A percentile compares a stretch with the other conserved stretches of the same genome.
Evolutionary conservation across 2,113 vertebrate species (phyloP).

Genomic region (Dinomys branickii): DNA sequence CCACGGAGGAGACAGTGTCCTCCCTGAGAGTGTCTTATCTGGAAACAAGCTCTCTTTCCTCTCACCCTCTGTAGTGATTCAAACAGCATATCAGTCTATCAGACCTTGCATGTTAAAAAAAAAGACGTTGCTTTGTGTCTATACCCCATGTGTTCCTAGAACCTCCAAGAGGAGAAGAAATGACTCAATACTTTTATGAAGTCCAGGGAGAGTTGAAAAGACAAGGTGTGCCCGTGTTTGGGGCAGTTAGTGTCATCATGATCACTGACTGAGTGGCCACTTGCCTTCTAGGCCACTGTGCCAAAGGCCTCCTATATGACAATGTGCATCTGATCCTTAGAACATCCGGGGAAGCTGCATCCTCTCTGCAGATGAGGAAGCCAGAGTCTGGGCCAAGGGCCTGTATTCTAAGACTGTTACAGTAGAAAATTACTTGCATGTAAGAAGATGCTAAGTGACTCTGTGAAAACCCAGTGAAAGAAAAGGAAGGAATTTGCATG

Average conservation of each 20-base stretch:
- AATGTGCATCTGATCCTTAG: background rate
- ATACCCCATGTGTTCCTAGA: background rate
- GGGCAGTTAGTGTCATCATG: background rate
- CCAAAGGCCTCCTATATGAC: background rate
- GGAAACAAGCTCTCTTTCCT: background rate
- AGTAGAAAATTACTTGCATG: background rate
- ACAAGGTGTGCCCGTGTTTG: background rate
- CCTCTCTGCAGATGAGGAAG: background rate
- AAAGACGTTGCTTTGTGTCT: background rate
- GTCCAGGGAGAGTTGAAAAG: background rate
- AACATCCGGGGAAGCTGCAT: background rate
- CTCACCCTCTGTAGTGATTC: background rate
- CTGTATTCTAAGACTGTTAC: background rate
- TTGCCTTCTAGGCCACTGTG: background rate
- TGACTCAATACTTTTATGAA: background rate
- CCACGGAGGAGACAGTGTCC: background rate
- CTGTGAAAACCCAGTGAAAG: background rate
- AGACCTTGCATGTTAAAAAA: background rate
- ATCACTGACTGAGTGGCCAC: rapidly evolving
- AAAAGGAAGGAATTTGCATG: background rate
- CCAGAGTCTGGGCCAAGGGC: background rate
- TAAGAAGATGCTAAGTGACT: background rate
- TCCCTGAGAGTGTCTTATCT: background rate
- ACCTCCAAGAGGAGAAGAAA: background rate
- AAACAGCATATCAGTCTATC: background rate